Percentiles rank a stretch among this genome's conserved stretches.
Evolutionary conservation across 1,140 invertebrate genomes (phyloP).

Genomic region (Aphelinus atriplicis): DNA sequence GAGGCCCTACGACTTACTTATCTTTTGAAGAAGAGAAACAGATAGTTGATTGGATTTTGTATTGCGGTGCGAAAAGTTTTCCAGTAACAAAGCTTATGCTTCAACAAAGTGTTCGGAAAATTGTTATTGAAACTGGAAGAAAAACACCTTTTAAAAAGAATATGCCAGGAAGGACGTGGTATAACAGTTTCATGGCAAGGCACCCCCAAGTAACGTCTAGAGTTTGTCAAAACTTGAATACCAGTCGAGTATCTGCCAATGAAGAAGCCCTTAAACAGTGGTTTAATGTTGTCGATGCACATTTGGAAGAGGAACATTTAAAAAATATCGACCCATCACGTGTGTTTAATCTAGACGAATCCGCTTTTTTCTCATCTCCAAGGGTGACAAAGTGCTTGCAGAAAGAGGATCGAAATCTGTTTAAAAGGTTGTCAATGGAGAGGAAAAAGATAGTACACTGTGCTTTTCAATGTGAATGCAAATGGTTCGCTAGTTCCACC

Average conservation of each 20-base stretch:
- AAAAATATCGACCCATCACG: slow-evolving; percentile 47
- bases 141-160: slow-evolving; percentile 43
- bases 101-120: too few relatives aligned
- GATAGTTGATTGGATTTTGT: too few relatives aligned
- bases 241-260: slow-evolving; percentile 16
- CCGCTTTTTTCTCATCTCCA: slow-evolving; percentile 54
- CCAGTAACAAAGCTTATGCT: too few relatives aligned
- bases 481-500: slow-evolving; percentile 49
- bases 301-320: slow-evolving; percentile 47
- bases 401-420: slow-evolving; percentile 52
- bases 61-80: too few relatives aligned
- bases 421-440: slow-evolving; percentile 42
- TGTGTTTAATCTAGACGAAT: slow-evolving; percentile 59
- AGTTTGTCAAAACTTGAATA: slow-evolving; percentile 38
- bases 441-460: slow-evolving; percentile 52
- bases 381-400: slow-evolving; percentile 50
- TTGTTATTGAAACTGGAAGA: slow-evolving; percentile 2
- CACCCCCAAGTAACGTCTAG: slow-evolving; percentile 46
- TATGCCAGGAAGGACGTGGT: slow-evolving; percentile 49
- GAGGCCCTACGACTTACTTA: background rate
- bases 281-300: slow-evolving; percentile 38
- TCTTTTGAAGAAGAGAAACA: too few relatives aligned
- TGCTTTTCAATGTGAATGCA: slow-evolving; percentile 51
- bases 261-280: slow-evolving; percentile 18
- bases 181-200: slow-evolving; percentile 47